These are phyloP conservation scores for Indri indri DNA, from an alignment of 2,113 vertebrate species.

Conservation along the genomic window DNA sequence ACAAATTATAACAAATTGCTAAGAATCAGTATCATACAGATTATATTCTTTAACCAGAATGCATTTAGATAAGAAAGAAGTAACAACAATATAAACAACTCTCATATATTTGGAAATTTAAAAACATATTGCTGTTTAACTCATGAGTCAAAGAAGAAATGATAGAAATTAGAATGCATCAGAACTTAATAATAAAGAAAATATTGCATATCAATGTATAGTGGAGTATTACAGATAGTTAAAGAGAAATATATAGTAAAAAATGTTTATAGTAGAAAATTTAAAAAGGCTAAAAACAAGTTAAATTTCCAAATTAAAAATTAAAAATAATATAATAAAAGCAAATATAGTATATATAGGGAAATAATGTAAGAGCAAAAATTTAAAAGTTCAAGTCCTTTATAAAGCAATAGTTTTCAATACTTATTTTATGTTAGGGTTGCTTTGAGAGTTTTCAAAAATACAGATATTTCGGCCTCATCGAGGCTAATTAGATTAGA, in stretches of 20 bases:
- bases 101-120: neutral
- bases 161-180: neutral
- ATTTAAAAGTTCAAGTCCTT: neutral
- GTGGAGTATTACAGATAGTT: neutral
- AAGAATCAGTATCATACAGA: neutral
- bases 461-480: neutral
- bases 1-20: neutral
- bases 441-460: neutral
- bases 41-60: neutral
- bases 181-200: neutral
- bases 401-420: neutral
- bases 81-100: neutral
- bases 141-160: neutral
- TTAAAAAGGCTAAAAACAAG: neutral
- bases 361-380: neutral
- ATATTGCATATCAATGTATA: neutral
- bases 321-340: neutral
- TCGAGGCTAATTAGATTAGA: neutral
- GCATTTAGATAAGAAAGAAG: neutral
- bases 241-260: neutral
- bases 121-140: neutral
- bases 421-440: neutral
- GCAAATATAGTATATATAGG: neutral
- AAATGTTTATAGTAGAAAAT: conserved; percentile 10
- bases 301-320: neutral